A percentile compares a stretch with the other conserved stretches of the same genome.
Evolutionary conservation across 2,113 vertebrate species (phyloP).

Genomic region (Manacus vitellinus): DNA sequence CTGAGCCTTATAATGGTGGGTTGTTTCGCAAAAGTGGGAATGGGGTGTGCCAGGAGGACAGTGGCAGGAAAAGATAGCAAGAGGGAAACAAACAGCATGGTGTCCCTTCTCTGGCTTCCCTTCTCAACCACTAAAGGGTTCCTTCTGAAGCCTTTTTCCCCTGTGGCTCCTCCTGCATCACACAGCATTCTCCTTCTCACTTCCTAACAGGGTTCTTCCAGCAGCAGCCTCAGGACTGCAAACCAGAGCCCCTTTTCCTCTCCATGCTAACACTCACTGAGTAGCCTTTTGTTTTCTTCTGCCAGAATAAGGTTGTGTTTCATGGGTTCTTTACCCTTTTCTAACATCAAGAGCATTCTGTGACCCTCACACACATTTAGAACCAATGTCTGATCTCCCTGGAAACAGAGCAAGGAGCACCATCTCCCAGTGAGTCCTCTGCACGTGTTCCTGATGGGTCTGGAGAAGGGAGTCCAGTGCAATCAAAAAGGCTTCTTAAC

Average conservation of each 20-base stretch:
- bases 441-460: fast-evolving
- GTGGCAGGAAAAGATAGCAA: neutral
- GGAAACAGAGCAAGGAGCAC: neutral
- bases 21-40: neutral
- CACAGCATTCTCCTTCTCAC: neutral
- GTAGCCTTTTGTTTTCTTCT: neutral
- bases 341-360: fast-evolving
- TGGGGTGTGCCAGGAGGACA: neutral
- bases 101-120: neutral
- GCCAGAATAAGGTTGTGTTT: neutral
- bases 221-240: neutral
- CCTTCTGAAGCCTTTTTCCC: neutral
- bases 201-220: neutral
- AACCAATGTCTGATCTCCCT: fast-evolving
- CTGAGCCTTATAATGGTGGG: neutral
- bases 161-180: neutral
- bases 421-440: neutral
- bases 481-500: neutral
- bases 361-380: neutral
- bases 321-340: neutral
- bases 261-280: neutral
- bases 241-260: neutral
- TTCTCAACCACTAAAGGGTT: neutral
- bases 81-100: neutral
- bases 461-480: neutral